A percentile compares a stretch with the other conserved stretches of the same genome.
Evolutionary conservation across 2,113 vertebrate genomes (phyloP).

Genomic region (Orientallactaga bullata): DNA sequence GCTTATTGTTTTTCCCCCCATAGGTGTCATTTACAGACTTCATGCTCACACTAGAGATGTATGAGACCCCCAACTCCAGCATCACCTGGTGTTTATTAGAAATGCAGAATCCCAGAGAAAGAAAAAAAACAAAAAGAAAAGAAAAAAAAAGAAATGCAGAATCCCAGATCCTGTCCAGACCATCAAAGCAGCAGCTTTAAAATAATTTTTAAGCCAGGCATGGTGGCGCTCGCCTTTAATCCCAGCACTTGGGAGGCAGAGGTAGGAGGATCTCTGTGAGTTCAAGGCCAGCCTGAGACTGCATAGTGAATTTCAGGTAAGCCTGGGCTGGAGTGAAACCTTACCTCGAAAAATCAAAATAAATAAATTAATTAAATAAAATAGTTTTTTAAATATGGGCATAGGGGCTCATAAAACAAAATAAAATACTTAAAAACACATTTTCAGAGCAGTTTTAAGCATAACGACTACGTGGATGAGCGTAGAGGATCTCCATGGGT

Average conservation of each 20-base stretch:
- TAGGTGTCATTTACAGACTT: background rate
- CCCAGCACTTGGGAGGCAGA: background rate
- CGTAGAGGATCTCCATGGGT: background rate
- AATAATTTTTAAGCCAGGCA: background rate
- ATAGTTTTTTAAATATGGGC: too few species aligned
- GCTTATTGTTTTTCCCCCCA: background rate
- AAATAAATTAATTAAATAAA: too few species aligned
- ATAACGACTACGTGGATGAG: background rate
- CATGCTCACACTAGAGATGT: background rate
- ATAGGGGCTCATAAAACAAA: too few species aligned
- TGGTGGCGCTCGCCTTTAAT: background rate
- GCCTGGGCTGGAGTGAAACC: background rate
- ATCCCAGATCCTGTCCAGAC: background rate
- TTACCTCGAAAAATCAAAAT: background rate
- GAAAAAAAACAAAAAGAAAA: too few species aligned
- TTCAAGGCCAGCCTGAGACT: background rate
- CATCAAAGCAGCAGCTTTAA: constrained; percentile 11
- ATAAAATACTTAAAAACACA: background rate
- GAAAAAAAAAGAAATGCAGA: too few species aligned
- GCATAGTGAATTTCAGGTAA: background rate
- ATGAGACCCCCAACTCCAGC: background rate
- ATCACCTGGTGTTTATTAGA: background rate
- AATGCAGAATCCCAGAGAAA: background rate
- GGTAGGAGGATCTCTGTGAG: too few species aligned
- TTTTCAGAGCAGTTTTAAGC: background rate